Conservation (phyloP, 2,888 invertebrate genomes). For the Rugalucina vietnamica region DNA sequence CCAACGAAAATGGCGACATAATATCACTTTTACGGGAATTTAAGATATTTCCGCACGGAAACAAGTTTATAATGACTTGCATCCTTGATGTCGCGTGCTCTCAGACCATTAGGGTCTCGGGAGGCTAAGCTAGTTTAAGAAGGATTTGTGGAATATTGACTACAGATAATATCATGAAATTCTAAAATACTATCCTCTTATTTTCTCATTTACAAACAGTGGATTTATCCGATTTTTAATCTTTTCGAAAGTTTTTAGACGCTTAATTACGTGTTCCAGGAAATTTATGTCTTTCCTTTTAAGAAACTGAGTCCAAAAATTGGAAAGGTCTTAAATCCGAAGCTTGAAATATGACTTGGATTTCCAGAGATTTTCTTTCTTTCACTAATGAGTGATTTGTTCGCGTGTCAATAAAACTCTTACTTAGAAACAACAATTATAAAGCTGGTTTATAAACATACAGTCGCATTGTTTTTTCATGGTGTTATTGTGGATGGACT, state of each 20-base stretch:
- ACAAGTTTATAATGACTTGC: slow-evolving; percentile 11
- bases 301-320: slow-evolving; percentile 2
- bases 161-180: slow-evolving; percentile 49
- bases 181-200: slow-evolving; percentile 61
- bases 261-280: slow-evolving; percentile 48
- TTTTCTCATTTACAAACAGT: slow-evolving; percentile 62
- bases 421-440: no score
- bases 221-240: slow-evolving; percentile 36
- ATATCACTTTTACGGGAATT: slow-evolving; percentile 2
- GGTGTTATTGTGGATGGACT: no score
- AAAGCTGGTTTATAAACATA: no score
- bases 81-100: slow-evolving; percentile 27
- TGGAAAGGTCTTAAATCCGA: not conserved
- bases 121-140: slow-evolving; percentile 61
- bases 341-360: slow-evolving; percentile 13
- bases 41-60: slow-evolving; percentile 12
- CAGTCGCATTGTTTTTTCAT: no score
- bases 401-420: not conserved
- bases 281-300: slow-evolving; percentile 14
- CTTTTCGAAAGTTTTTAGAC: slow-evolving; percentile 54
- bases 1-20: not conserved
- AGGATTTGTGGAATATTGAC: slow-evolving; percentile 61
- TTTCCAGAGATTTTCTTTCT: not conserved
- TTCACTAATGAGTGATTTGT: slow-evolving; percentile 8
- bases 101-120: slow-evolving; percentile 52